These are phyloP conservation scores for Motacilla alba DNA, from an alignment of 2,113 vertebrate species.

Conservation along the genomic window DNA sequence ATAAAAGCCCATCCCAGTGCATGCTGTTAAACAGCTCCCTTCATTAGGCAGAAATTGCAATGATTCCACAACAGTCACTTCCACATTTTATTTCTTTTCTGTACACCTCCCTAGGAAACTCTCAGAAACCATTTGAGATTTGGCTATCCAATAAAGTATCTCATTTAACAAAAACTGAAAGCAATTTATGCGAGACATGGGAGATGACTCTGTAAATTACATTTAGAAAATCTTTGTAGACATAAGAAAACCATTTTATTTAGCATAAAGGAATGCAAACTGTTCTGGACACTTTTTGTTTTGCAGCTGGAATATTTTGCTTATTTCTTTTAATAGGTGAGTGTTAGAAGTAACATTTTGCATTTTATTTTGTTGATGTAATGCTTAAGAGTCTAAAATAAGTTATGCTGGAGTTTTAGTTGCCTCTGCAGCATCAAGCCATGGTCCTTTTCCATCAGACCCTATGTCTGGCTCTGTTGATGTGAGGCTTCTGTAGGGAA, in stretches of 20 bases:
- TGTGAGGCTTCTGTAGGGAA: background rate
- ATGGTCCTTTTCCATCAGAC: background rate
- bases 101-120: background rate
- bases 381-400: background rate
- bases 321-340: background rate
- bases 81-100: background rate
- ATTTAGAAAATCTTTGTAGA: background rate
- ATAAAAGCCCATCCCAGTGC: background rate
- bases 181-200: background rate
- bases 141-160: background rate
- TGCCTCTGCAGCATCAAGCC: background rate
- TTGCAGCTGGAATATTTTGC: background rate
- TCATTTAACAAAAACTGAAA: background rate
- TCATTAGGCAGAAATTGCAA: background rate
- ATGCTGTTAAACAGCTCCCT: background rate
- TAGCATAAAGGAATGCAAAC: background rate
- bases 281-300: background rate
- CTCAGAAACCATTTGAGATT: background rate
- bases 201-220: background rate
- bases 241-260: background rate
- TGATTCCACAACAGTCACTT: background rate
- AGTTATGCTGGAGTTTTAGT: background rate
- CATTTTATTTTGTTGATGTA: background rate
- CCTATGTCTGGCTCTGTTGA: background rate
- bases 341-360: background rate